Conservation (phyloP, 1,140 invertebrate genomes). For the Antheraea pernyi region DNA sequence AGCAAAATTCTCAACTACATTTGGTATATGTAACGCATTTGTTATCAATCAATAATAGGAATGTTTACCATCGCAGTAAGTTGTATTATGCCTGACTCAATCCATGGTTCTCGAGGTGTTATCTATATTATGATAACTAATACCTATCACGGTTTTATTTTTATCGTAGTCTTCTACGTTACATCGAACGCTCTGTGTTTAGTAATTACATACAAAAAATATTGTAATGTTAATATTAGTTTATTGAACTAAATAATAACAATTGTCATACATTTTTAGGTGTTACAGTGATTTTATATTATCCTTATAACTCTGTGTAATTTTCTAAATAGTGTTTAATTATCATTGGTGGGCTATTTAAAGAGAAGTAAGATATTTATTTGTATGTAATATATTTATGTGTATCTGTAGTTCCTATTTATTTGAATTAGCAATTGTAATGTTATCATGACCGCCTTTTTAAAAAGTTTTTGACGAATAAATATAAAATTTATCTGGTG, state of each 20-base stretch:
- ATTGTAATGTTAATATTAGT: no score
- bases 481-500: no score
- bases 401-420: no score
- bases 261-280: neutral
- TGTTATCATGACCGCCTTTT: no score
- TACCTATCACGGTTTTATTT: constrained; percentile 24
- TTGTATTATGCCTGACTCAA: constrained; percentile 12
- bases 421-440: no score
- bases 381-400: no score
- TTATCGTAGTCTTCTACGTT: constrained; percentile 15
- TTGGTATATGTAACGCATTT: neutral
- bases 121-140: constrained; percentile 31
- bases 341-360: neutral
- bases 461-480: no score
- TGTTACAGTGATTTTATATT: neutral
- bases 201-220: neutral
- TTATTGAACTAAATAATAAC: neutral
- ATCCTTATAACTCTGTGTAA: neutral
- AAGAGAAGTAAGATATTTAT: constrained; percentile 1
- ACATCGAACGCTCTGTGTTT: neutral
- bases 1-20: neutral
- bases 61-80: neutral
- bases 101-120: constrained; percentile 18
- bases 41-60: neutral
- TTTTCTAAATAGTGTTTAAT: neutral